Percentiles rank a stretch among this genome's conserved stretches.
phyloP scores from a whole-genome alignment of 2,888 invertebrate species.

The Rhingia campestris region DNA sequence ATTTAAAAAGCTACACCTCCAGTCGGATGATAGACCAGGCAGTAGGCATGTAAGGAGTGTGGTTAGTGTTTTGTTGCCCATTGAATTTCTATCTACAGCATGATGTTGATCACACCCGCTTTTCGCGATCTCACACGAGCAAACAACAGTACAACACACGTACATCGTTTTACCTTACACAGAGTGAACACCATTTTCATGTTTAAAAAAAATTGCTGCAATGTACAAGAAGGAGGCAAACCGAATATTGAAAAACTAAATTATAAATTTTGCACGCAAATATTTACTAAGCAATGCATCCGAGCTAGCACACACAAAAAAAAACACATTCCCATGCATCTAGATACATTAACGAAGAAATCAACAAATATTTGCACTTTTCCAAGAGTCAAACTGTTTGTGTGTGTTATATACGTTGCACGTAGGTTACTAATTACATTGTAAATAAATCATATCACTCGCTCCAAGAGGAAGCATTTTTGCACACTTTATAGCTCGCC shows the following conservation, averaged over 20 bases:
- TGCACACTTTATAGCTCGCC: slow-evolving; percentile 43
- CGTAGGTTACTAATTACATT: slow-evolving; percentile 60
- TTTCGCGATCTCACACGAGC: slow-evolving; percentile 43
- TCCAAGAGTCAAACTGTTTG: slow-evolving; percentile 30
- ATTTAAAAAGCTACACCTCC: slow-evolving; percentile 17
- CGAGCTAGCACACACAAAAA: slow-evolving; percentile 13
- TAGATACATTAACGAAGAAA: slow-evolving; percentile 53
- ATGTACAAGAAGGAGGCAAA: background rate
- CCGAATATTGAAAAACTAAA: slow-evolving; percentile 16
- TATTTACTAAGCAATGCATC: slow-evolving; percentile 62
- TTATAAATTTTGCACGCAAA: slow-evolving; percentile 66
- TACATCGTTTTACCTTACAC: slow-evolving; percentile 20
- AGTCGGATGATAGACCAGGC: slow-evolving; percentile 2
- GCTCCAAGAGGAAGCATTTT: slow-evolving; percentile 45
- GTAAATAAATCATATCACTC: slow-evolving; percentile 65
- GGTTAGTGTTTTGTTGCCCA: slow-evolving; percentile 36
- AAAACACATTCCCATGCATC: slow-evolving; percentile 13
- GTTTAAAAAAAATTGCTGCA: background rate
- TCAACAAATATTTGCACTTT: slow-evolving; percentile 56
- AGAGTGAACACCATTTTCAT: slow-evolving; percentile 39
- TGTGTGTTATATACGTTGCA: slow-evolving; percentile 4
- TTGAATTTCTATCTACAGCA: slow-evolving; percentile 65
- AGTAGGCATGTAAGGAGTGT: slow-evolving; percentile 3
- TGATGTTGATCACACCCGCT: slow-evolving; percentile 70
- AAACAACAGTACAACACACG: slow-evolving; percentile 35